Base-by-base conservation (phyloP, 2,888 invertebrate species). In the Drosophila austrosaltans region DNA sequence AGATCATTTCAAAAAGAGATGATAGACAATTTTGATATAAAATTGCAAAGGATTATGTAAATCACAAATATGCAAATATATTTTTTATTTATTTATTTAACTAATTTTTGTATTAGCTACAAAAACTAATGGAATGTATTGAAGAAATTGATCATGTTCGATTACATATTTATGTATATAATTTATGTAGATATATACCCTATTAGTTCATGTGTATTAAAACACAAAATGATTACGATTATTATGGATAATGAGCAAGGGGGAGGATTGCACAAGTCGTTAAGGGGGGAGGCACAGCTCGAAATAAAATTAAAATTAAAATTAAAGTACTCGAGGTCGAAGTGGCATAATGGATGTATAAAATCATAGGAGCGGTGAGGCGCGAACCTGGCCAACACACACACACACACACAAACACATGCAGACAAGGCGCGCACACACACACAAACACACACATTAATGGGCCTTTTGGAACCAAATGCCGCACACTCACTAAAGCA, bases 381-480 rank as follows among this genome's bases (percentile, higher is more conserved):
- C 82, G 75, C 69, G 66, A 81, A 81, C 62, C 62, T 79, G 64
- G 74, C 70, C 78, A 74, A 71, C 60, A 61, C 28, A 40, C 56
- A 63, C 63, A 74, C 63, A 53, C 61, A 53, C 78, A 30, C 63
- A 74, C 63, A 53, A 59, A 53, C 78, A 30, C 4, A 28, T 28
- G 28, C 40, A 36, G 10, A 58, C 42, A 66, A 66, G 72, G 3
- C 62, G 42, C 59, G 44, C 28, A 59, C 56, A 63, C 66, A 72
- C 63, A 54, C 58, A 54, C 76, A 76, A 5, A 59, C 32, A 66
- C 67, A 74, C 60, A 54, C 77, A 76, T 84, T 82, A 84, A 85
- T 82, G 82, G 78, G 64, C 76, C 80, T 75, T 85, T 80, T 80
- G 75, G 76, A 76, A 68, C 68, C 75, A 75, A 83, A 82, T 83